These are phyloP conservation scores for Nannoperca obscura DNA, from an alignment of 2,797 vertebrate species.

Conservation along the genomic window DNA sequence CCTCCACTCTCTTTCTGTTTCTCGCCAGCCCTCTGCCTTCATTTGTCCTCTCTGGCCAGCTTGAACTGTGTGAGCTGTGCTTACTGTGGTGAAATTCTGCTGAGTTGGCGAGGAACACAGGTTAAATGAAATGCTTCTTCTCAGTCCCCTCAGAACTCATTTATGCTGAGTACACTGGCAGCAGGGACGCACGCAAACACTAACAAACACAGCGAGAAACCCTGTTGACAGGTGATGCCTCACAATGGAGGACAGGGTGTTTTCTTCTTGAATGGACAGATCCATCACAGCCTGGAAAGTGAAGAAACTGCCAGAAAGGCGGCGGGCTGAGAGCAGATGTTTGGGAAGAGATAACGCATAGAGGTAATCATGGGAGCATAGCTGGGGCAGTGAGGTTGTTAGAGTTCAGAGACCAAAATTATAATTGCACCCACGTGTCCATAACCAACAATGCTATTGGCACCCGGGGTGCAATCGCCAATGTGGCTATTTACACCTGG, in stretches of 20 bases:
- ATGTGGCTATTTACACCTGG: no score
- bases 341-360: constrained; percentile 9
- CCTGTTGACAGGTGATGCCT: constrained; percentile 63
- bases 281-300: constrained; percentile 53
- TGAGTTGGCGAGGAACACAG: constrained; percentile 32
- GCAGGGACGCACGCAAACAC: constrained; percentile 21
- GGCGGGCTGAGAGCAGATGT: constrained; percentile 27
- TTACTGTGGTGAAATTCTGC: constrained; percentile 56
- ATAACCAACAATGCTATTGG: no score
- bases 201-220: constrained; percentile 26
- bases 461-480: no score
- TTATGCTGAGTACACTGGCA: constrained; percentile 41
- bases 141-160: constrained; percentile 63
- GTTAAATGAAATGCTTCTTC: constrained; percentile 45
- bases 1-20: neutral
- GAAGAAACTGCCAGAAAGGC: constrained; percentile 43
- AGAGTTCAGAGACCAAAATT: constrained; percentile 22
- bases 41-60: constrained; percentile 34
- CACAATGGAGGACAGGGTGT: constrained; percentile 33
- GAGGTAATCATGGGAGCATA: constrained; percentile 36
- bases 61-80: constrained; percentile 41
- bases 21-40: neutral
- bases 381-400: neutral
- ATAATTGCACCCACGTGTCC: neutral
- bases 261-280: constrained; percentile 47